Evolutionary conservation across 2,797 vertebrate genomes (phyloP).

Genomic region (Pyrocephalus nanus): DNA sequence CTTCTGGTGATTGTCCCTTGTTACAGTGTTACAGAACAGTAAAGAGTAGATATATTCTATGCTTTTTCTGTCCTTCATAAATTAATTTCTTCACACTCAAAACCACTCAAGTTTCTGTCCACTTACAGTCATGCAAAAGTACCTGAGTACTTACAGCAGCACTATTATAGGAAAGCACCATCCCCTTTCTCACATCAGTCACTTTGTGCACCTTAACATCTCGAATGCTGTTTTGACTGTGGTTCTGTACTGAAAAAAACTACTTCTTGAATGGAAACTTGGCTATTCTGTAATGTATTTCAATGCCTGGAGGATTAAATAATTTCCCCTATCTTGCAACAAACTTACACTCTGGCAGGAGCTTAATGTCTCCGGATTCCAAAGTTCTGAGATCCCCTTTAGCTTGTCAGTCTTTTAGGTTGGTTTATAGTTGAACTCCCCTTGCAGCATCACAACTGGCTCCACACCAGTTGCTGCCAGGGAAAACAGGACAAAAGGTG

Average conservation of each 20-base stretch:
- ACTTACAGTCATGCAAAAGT: neutral
- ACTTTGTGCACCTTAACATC: neutral
- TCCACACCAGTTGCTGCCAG: neutral
- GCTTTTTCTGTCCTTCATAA: neutral
- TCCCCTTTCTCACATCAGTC: neutral
- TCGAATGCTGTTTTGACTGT: neutral
- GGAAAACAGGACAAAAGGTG: neutral
- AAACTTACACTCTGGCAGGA: neutral
- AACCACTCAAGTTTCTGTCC: neutral
- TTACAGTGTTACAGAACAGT: neutral
- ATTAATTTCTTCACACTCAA: neutral
- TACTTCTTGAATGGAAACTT: neutral
- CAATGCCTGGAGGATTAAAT: neutral
- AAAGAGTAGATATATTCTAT: neutral
- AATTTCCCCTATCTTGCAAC: neutral
- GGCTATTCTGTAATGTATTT: neutral
- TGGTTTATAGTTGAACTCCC: neutral
- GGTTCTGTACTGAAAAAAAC: neutral
- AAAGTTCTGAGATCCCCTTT: neutral
- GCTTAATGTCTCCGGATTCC: neutral
- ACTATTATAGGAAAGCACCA: neutral
- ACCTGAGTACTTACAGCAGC: neutral
- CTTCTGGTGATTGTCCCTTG: neutral
- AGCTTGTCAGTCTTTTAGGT: neutral
- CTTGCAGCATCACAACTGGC: neutral